Base-by-base conservation (phyloP, 2,797 vertebrate genomes). In the Triplophysa yarkandensis region DNA sequence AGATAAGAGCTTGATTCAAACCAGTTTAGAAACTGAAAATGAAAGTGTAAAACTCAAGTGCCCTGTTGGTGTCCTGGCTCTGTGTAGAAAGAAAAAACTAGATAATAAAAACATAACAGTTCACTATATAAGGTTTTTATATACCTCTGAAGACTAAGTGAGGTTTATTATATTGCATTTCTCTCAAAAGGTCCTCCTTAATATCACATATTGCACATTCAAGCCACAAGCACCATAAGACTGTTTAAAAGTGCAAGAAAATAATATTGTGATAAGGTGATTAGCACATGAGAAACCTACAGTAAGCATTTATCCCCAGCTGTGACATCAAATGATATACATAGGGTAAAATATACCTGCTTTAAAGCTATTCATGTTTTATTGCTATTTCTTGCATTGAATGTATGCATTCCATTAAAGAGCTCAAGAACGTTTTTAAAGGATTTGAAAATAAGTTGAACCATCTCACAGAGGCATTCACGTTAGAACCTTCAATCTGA, bases 341-440 rank as follows among this genome's bases (percentile, higher is more conserved):
- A 14, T 21, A 52, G 21, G 11, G 10, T 52, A 14, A 52, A 52
- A 52, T 52, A 52, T 25, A 52, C 50, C 21, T 52, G 21, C 8
- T 11, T 52, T 23, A 1, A 52, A 2, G 10, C 23, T 54, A 27
- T 27, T 54, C 23, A 27, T 11, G 1, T 6, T 54, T 16, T 27
- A 23, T 6, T 55, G 25, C 13, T 55, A 16, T 1, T 4, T 55
- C 14, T 25, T 55, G 52, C 14, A 55, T 23, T 55, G 13, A 28
- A 28, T 55, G 52, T 55, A 28, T 55, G 16, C 13, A 55, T 55
- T 13, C 52, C 25, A 55, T 61, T 61, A 9, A 34, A 11, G 28
- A 34, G 41, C 68, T 46, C n/a, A 34, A 25, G 43, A 71, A 4
- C 6, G 16, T 21, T 43, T 70, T 46, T 34, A 30, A 60, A 71